Evolutionary conservation across 2,797 vertebrate species (phyloP), one percentile per base, ranked within the genome.

Genomic region (Danio kyathit): DNA sequence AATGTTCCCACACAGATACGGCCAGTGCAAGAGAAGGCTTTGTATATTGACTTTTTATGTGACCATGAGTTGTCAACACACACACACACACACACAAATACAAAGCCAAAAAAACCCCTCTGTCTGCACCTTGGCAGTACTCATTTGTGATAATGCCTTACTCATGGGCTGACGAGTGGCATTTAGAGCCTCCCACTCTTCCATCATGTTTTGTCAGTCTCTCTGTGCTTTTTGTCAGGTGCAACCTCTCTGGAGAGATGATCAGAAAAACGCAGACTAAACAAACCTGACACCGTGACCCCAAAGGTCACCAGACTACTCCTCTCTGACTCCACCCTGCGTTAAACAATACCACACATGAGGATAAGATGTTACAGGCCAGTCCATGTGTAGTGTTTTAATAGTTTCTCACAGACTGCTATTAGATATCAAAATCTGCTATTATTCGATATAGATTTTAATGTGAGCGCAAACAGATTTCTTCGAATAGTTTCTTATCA

Each of bases 1-100:
- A 86, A 85, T 88, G 91, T 92, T 90, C 90, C 90, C 84, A 0
- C 21, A 80, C 82, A 82, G 74, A 88, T 92, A 90, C 90, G 90
- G 89, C 88, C 85, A 82, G 72, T 82, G 70, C 77, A 72, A 76
- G 29, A 46, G 67, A 52, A 46, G 48, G 59, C 5, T 4, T 48
- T 40, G 19, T 73, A 11, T 40, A n/a, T 13, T 38, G 66, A 38
- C 5, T 17, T 79, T 79, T 65, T 13, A 29, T 14, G 41, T 63
- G 67, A 66, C 41, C 51, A 71, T 71, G 54, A 56, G 43, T 49
- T 79, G 83, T 78, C 11, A 63, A 40, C 40, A 65, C 16, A 38
- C 41, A 79, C 38, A 49, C 6, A 74, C 16, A 38, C 41, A 74
- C 19, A 49, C 9, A 74, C n/a, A n/a, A n/a, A n/a, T n/a, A n/a